Base-by-base conservation (phyloP, 2,888 invertebrate species). In the Camptogramma bilineatum region DNA sequence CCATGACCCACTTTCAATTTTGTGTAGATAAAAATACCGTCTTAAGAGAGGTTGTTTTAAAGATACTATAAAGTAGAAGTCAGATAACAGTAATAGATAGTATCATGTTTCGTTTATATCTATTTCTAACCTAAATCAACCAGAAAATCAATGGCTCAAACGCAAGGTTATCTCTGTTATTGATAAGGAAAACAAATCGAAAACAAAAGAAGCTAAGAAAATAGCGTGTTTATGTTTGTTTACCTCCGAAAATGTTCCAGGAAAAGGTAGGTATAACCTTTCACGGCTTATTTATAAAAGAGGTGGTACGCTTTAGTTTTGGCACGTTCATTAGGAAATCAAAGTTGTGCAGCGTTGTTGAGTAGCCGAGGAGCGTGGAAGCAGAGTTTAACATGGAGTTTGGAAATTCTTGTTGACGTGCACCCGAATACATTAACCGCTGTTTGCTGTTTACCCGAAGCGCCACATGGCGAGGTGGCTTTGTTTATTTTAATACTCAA, bases 401-500 rank as follows among this genome's bases (percentile, higher is more conserved):
- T 71, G 70, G 66, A 64, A 68, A 73, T 71, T 68, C 71, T 78
- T 72, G 73, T 71, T 71, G 71, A 75, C 75, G 77, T 79, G 80
- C 82, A 83, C 81, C 82, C 76, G 92, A 88, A 92, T 92, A 91
- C 80, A 91, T 92, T 91, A 90, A 80, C 82, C 81, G 74, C 63
- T 63, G 75, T 86, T 86, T 85, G 81, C 79, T 87, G 83, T 90
- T 88, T 87, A 82, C 81, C 80, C 83, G 79, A 75, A 82, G 78
- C 78, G 85, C 89, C 92, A 91, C 91, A 91, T 91, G 92, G 90
- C 89, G 84, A 82, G 81, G 77, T 72, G 73, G 74, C 78, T 79
- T 78, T 92, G 92, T 93, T 93, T 92, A 91, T 90, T 93, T 91
- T 90, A 93, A 93, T 93, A 91, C 91, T 91, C 90, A 90, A 77